Evolutionary conservation across 2,888 invertebrate genomes (phyloP), one percentile per base, ranked within the genome.

Genomic region (Anthophora plumipes): DNA sequence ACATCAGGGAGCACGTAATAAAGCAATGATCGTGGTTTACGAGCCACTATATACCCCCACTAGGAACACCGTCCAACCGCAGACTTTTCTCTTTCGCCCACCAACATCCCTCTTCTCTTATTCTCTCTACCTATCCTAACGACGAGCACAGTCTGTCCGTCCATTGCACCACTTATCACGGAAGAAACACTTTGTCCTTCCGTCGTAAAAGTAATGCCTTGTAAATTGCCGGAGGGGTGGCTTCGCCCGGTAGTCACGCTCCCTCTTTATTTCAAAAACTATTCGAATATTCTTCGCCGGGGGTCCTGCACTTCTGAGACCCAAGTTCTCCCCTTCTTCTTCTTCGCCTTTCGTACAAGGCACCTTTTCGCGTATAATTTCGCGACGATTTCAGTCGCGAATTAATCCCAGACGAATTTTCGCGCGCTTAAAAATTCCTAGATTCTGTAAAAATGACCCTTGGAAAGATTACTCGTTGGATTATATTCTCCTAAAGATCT

Each of bases 21-120:
- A 92, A 92, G 91, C 91, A 92, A 92, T 92, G 91, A 92, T 91
- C 90, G 91, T 89, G 89, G 90, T 92, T 92, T 92, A 92, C 89
- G 92, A 92, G 90, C 90, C 81, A 89, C 88, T 92, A 91, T 92
- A 92, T 90, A 88, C 89, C 88, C 89, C 87, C 83, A 82, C 84
- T 83, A 72, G 83, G 84, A 80, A 86, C n/a, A 87, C 86, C 84
- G 74, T 71, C 80, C 84, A 70, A 84, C 89, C 88, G 73, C 83
- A 84, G 73, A 37, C 66, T 76, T 80, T 75, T 76, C 81, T 78
- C 50, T 80, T 75, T 71, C 76, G 61, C 68, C 78, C 77, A 70
- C 1, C 31, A 4, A 1, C 31, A 31, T 31, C 31, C 73, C 48
- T 57, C 71, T 54, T 57, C 71, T 54, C 22, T 25, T 74, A 39